phyloP scores from a whole-genome alignment of 2,888 invertebrate species.

The Ochlodes sylvanus region DNA sequence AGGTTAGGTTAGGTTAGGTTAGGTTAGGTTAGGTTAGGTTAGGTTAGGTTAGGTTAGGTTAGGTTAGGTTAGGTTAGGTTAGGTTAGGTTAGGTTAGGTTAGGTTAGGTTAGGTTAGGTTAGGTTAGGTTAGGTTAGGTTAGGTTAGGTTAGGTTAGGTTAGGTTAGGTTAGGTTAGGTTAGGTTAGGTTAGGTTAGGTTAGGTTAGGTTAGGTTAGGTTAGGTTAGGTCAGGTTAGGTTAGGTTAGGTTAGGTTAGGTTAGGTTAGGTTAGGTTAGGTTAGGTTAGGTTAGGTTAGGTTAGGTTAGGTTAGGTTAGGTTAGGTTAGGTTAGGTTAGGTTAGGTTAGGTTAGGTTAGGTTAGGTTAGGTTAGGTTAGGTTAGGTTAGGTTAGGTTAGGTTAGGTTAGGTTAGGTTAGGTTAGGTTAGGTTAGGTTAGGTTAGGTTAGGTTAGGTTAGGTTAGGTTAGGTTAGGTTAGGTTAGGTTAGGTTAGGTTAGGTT shows the following conservation, averaged over 20 bases:
- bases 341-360: conserved; percentile 41
- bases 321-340: conserved; percentile 37
- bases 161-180: conserved; percentile 42
- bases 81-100: conserved; percentile 42
- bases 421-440: conserved; percentile 42
- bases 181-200: conserved; percentile 43
- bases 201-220: conserved; percentile 38
- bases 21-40: conserved; percentile 42
- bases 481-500: conserved; percentile 44
- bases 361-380: conserved; percentile 43
- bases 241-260: conserved; percentile 42
- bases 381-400: conserved; percentile 41
- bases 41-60: conserved; percentile 41
- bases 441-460: conserved; percentile 44
- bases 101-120: conserved; percentile 41
- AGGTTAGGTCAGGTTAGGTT: conserved; percentile 36
- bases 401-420: conserved; percentile 43
- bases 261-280: conserved; percentile 40
- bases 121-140: conserved; percentile 43
- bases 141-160: conserved; percentile 42
- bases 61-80: conserved; percentile 41
- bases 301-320: conserved; percentile 43
- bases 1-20: conserved; percentile 40
- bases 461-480: conserved; percentile 43
- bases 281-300: conserved; percentile 41